phyloP scores from a whole-genome alignment of 2,113 vertebrate genomes.

The Cinclus cinclus region DNA sequence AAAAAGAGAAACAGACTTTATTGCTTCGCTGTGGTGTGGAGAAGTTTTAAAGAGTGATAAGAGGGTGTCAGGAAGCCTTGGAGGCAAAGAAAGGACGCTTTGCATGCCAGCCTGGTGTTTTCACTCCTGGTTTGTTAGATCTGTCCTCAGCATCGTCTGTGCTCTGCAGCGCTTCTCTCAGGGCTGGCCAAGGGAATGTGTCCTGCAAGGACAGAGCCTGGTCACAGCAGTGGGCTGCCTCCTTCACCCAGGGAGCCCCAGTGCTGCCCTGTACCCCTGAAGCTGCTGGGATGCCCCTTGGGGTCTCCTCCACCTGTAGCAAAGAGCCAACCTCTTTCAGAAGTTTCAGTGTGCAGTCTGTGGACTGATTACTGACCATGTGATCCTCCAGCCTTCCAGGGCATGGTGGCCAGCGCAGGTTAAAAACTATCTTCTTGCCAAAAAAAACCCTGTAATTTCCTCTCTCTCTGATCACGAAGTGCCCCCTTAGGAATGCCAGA shows the following conservation, averaged over 20 bases:
- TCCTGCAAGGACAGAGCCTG: background rate
- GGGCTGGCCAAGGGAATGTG: background rate
- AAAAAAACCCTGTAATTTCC: background rate
- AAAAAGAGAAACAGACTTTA: background rate
- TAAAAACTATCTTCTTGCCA: slow-evolving; percentile 24
- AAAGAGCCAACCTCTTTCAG: background rate
- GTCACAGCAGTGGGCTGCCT: background rate
- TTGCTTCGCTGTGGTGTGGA: background rate
- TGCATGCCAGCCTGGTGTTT: background rate
- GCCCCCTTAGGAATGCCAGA: slow-evolving; percentile 20
- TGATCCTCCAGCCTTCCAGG: background rate
- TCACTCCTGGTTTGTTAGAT: background rate
- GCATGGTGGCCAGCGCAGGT: background rate
- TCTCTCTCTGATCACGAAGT: background rate
- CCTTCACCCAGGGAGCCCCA: background rate
- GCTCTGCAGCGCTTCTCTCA: background rate
- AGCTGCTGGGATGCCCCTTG: background rate
- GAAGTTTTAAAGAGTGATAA: slow-evolving; percentile 38
- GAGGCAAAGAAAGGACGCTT: background rate
- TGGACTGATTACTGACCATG: background rate
- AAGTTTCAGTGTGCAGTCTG: background rate
- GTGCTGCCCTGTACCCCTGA: background rate
- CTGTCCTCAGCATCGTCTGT: rapidly evolving
- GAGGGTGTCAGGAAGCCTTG: background rate
- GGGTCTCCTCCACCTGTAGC: background rate